These are phyloP conservation scores for Drosophila aldrichi DNA, from an alignment of 2,888 invertebrate species.

Conservation along the genomic window DNA sequence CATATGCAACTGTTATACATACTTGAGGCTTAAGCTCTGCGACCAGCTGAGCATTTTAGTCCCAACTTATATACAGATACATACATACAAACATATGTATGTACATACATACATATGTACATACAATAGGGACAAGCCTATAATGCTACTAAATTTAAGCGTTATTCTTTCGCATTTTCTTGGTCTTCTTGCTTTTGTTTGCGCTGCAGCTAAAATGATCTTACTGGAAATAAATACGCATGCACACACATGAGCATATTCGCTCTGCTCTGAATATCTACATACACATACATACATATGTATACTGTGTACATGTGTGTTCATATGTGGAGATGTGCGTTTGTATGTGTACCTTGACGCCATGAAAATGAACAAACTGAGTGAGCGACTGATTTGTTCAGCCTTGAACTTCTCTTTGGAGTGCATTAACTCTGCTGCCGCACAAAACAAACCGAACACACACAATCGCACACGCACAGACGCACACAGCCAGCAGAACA, in stretches of 20 bases:
- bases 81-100: neutral
- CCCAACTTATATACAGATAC: constrained; percentile 34
- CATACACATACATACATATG: constrained; percentile 1
- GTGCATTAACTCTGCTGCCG: constrained; percentile 84
- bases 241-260: constrained; percentile 12
- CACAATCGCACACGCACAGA: constrained; percentile 8
- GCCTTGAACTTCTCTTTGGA: constrained; percentile 85
- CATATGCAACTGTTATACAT: constrained; percentile 2
- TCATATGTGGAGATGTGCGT: constrained; percentile 4
- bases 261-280: constrained; percentile 19
- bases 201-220: constrained; percentile 61
- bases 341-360: constrained; percentile 42
- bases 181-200: constrained; percentile 25
- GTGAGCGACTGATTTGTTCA: constrained; percentile 83
- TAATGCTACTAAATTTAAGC: constrained; percentile 48
- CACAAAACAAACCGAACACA: constrained; percentile 44
- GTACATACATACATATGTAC: neutral
- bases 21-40: neutral
- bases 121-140: constrained; percentile 22
- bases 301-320: constrained; percentile 1
- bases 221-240: constrained; percentile 54
- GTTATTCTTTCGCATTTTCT: constrained; percentile 41
- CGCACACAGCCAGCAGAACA: constrained; percentile 8
- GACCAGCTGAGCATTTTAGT: constrained; percentile 35
- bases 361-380: constrained; percentile 56